These are phyloP conservation scores for Tonatia bakeri DNA, from an alignment of 2,113 vertebrate species.

Conservation along the genomic window DNA sequence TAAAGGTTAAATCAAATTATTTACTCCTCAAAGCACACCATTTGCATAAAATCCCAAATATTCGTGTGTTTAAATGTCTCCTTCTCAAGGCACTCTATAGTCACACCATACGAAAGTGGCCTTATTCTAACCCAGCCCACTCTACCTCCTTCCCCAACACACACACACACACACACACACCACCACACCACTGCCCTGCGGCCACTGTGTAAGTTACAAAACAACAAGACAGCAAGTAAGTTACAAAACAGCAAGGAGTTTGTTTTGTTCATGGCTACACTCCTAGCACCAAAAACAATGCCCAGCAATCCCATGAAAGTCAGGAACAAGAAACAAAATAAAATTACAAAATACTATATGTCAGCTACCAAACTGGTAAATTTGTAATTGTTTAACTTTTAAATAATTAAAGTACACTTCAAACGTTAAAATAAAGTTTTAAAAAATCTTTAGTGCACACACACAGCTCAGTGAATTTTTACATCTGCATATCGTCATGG, in stretches of 20 bases:
- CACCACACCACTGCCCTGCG: too few species aligned
- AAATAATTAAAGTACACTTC: neutral
- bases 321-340: neutral
- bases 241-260: neutral
- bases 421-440: neutral
- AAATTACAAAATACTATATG: neutral
- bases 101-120: neutral
- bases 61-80: neutral
- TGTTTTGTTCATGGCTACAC: neutral
- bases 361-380: neutral
- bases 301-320: neutral
- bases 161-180: neutral
- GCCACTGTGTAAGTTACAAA: neutral
- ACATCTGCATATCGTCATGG: neutral
- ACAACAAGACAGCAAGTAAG: neutral
- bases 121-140: neutral
- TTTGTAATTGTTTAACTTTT: neutral
- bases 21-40: neutral
- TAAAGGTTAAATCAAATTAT: neutral
- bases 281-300: constrained; percentile 42
- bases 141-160: neutral
- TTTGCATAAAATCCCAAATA: neutral
- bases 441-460: neutral
- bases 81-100: neutral
- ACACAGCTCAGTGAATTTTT: neutral